phyloP scores from a whole-genome alignment of 2,113 vertebrate genomes.

The Engystomops pustulosus region DNA sequence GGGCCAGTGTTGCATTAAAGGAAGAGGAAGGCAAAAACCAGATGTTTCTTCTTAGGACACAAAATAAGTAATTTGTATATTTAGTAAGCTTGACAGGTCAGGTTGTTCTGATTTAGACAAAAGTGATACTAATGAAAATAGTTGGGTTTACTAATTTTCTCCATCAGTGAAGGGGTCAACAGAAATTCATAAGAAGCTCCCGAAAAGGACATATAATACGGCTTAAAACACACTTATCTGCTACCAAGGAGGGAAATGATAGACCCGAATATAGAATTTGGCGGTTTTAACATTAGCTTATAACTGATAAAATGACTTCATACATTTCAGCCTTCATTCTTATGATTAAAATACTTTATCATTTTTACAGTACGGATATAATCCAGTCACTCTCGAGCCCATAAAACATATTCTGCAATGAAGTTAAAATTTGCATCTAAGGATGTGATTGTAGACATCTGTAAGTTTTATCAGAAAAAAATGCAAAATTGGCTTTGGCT shows the following conservation, averaged over 20 bases:
- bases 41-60: conserved; percentile 55
- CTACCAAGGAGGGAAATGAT: conserved; percentile 12
- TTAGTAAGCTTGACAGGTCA: conserved; percentile 56
- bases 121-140: conserved; percentile 58
- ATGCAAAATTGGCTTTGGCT: background rate
- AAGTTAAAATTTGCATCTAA: background rate
- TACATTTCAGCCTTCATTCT: conserved; percentile 16
- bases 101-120: conserved; percentile 58
- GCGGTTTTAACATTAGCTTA: conserved; percentile 1
- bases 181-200: conserved; percentile 49
- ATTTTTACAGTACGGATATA: conserved; percentile 37
- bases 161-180: conserved; percentile 52
- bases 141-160: conserved; percentile 60
- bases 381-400: conserved; percentile 19
- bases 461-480: background rate
- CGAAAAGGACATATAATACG: conserved; percentile 36
- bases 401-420: conserved; percentile 17
- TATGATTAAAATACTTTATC: conserved; percentile 42
- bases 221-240: conserved; percentile 42
- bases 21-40: conserved; percentile 53
- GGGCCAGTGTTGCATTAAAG: conserved; percentile 51
- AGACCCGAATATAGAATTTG: conserved; percentile 17
- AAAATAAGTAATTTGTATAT: conserved; percentile 60
- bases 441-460: background rate
- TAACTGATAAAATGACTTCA: conserved; percentile 21